A percentile compares a stretch with the other conserved stretches of the same genome.
phyloP scores from a whole-genome alignment of 2,797 vertebrate genomes.

The Dipus sagitta region DNA sequence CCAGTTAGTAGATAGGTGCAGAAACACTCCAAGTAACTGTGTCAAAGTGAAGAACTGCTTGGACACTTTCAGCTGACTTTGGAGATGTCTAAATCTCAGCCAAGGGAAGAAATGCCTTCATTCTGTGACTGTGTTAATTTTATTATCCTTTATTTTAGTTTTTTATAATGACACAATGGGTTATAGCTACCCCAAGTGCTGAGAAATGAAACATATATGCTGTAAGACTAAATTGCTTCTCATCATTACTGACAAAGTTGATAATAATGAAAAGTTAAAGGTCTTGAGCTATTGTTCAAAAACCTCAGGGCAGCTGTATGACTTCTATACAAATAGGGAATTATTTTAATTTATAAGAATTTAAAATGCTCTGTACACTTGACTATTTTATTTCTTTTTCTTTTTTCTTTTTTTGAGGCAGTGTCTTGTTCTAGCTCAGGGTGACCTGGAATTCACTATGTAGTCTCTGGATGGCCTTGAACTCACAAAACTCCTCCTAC shows the following conservation, averaged over 20 bases:
- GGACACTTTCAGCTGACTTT: background rate
- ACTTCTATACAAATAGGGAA: background rate
- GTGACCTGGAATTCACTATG: too few relatives aligned
- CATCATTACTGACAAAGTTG: background rate
- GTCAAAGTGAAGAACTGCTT: background rate
- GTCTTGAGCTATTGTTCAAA: background rate
- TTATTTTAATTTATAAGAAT: conserved; percentile 4
- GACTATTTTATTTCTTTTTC: too few relatives aligned
- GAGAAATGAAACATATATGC: background rate
- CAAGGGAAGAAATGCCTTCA: background rate
- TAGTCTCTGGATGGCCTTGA: too few relatives aligned
- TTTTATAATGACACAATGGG: background rate
- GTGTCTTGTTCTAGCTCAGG: too few relatives aligned
- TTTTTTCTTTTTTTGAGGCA: too few relatives aligned
- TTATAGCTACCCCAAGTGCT: background rate
- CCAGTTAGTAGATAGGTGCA: background rate
- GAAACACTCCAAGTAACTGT: background rate
- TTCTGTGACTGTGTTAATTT: background rate
- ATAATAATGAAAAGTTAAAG: background rate
- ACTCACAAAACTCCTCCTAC: too few relatives aligned
- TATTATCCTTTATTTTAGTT: background rate
- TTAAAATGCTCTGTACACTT: too few relatives aligned
- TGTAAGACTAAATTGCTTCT: background rate
- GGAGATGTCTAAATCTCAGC: background rate
- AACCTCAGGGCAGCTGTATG: background rate